A percentile compares a stretch with the other conserved stretches of the same genome.
phyloP scores from a whole-genome alignment of 1,140 invertebrate genomes.

The silkworm (Bombyx mori) region DNA sequence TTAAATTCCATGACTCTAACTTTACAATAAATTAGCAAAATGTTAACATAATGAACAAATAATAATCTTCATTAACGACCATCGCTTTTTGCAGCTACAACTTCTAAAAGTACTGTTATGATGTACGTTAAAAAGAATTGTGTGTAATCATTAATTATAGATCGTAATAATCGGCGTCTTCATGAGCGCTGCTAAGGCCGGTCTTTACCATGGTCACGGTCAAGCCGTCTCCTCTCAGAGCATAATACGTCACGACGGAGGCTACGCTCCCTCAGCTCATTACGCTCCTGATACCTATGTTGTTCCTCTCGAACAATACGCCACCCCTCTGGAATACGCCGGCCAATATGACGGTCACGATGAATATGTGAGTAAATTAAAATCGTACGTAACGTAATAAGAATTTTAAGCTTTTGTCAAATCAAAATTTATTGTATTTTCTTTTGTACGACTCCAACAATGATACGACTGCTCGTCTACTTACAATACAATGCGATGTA shows the following conservation, averaged over 20 bases:
- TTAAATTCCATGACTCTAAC: no score
- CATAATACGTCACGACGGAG: conserved; percentile 36
- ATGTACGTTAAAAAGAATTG: no score
- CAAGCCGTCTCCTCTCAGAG: conserved; percentile 42
- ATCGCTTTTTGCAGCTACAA: no score
- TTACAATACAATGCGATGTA: no score
- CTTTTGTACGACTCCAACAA: not conserved
- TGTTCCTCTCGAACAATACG: conserved; percentile 17
- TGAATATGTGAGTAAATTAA: conserved; percentile 22
- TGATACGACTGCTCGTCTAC: no score
- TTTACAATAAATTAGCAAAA: no score
- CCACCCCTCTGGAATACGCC: conserved; percentile 15
- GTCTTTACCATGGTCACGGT: conserved; percentile 10
- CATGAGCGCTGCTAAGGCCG: conserved; percentile 20
- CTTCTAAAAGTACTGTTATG: no score
- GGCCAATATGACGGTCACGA: conserved; percentile 22
- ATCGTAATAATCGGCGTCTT: conserved; percentile 27
- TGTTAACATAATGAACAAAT: no score
- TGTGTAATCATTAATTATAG: conserved; percentile 7
- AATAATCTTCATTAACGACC: no score
- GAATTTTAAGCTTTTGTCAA: not conserved
- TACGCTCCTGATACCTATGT: conserved; percentile 15
- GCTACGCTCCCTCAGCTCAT: conserved; percentile 15
- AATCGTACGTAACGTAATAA: not conserved
- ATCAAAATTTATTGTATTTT: not conserved